Evolutionary conservation across 2,797 vertebrate genomes (phyloP).

Genomic region (Cyprinodon diabolis): DNA sequence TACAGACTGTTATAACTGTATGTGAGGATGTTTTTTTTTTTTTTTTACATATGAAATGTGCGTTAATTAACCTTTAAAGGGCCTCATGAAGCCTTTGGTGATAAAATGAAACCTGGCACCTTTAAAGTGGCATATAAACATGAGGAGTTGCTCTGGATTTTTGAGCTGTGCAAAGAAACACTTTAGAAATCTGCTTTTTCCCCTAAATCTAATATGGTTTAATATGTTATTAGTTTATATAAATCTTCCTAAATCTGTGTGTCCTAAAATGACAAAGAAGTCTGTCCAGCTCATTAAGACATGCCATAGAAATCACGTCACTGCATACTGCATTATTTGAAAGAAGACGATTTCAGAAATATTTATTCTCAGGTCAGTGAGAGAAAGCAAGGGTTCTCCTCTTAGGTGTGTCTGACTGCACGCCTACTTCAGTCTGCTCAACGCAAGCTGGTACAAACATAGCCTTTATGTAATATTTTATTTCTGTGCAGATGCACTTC

Average conservation of each 20-base stretch:
- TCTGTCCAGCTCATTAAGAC: constrained; percentile 24
- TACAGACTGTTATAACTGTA: too few species aligned
- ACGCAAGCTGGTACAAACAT: constrained; percentile 47
- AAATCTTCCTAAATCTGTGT: neutral
- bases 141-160: neutral
- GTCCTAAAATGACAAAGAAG: neutral
- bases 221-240: neutral
- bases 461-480: constrained; percentile 54
- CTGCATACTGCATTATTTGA: constrained; percentile 41
- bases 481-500: constrained; percentile 55
- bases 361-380: constrained; percentile 37
- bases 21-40: too few species aligned
- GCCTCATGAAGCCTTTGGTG: neutral
- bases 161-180: neutral
- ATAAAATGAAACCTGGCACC: neutral
- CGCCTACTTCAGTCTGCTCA: constrained; percentile 64
- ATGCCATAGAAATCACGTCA: constrained; percentile 15
- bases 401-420: constrained; percentile 59
- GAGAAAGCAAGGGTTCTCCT: constrained; percentile 55
- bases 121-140: neutral
- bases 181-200: neutral
- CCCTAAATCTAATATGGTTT: too few species aligned
- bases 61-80: neutral
- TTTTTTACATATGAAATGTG: too few species aligned
- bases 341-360: constrained; percentile 42